Evolutionary conservation across 1,140 invertebrate genomes (phyloP).

Genomic region (Nixonia krombeini): DNA sequence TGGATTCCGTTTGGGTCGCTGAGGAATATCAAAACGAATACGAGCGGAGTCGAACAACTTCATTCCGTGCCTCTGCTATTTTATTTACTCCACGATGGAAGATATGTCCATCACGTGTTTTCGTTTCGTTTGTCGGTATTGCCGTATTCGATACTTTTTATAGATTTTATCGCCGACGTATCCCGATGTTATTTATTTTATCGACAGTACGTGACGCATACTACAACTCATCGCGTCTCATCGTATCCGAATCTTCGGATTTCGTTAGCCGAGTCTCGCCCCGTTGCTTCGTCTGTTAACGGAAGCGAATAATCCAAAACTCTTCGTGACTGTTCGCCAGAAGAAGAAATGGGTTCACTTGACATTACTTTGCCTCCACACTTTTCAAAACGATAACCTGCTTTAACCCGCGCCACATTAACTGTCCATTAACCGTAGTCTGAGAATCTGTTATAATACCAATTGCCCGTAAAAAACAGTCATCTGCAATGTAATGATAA

Average conservation of each 20-base stretch:
- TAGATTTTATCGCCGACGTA: constrained; percentile 48
- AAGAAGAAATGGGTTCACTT: too few species aligned
- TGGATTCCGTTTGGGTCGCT: constrained; percentile 51
- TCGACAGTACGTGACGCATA: constrained; percentile 45
- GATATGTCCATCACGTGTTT: constrained; percentile 52
- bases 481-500: too few species aligned
- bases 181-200: constrained; percentile 51
- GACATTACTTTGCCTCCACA: too few species aligned
- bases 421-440: too few species aligned
- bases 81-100: constrained; percentile 44
- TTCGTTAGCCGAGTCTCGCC: constrained; percentile 41
- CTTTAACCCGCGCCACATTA: too few species aligned
- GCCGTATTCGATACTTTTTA: constrained; percentile 53
- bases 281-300: constrained; percentile 43
- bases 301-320: constrained; percentile 42
- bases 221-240: constrained; percentile 19
- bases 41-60: constrained; percentile 45
- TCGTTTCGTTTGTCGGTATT: constrained; percentile 49
- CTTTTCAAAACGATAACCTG: too few species aligned
- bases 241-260: constrained; percentile 38
- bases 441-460: too few species aligned
- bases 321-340: too few species aligned
- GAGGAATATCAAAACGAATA: constrained; percentile 47
- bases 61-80: constrained; percentile 25
- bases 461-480: too few species aligned